These are phyloP conservation scores for Drosophila cardini DNA, from an alignment of 1,140 invertebrate species.

Conservation along the genomic window DNA sequence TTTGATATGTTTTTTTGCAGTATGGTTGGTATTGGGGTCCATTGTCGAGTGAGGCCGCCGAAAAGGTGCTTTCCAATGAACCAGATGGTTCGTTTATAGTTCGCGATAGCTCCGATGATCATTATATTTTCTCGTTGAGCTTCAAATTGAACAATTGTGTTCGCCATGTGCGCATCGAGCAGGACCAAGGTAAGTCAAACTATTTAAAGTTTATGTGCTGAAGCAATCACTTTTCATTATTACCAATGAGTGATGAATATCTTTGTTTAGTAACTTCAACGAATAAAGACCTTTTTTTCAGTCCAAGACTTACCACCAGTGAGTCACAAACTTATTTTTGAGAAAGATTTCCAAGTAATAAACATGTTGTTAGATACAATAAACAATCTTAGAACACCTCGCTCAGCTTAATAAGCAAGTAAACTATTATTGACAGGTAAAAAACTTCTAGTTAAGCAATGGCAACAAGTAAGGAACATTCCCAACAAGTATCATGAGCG, in stretches of 20 bases:
- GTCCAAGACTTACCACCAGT: too few relatives aligned
- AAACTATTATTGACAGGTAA: too few relatives aligned
- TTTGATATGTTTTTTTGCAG: constrained; percentile 86
- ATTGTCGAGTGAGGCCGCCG: constrained; percentile 96
- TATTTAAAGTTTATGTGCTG: not conserved
- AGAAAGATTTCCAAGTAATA: too few relatives aligned
- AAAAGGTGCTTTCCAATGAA: constrained; percentile 96
- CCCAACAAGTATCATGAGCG: too few relatives aligned
- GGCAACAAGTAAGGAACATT: too few relatives aligned
- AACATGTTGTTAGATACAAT: too few relatives aligned
- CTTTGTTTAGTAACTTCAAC: not conserved
- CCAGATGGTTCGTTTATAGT: constrained; percentile 98
- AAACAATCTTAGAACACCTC: too few relatives aligned
- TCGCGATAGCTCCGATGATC: constrained; percentile 98
- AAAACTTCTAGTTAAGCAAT: too few relatives aligned
- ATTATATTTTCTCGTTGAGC: constrained; percentile 98
- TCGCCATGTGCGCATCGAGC: constrained; percentile 97
- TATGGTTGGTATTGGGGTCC: constrained; percentile 99
- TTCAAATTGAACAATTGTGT: constrained; percentile 97
- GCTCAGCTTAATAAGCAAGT: too few relatives aligned
- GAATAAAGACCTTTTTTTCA: too few relatives aligned
- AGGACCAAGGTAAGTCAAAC: constrained; percentile 93
- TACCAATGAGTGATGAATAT: not conserved
- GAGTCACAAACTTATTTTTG: too few relatives aligned
- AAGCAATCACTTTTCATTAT: not conserved